Evolutionary conservation across 2,113 vertebrate species (phyloP).

Genomic region (Gopherus evgoodei): DNA sequence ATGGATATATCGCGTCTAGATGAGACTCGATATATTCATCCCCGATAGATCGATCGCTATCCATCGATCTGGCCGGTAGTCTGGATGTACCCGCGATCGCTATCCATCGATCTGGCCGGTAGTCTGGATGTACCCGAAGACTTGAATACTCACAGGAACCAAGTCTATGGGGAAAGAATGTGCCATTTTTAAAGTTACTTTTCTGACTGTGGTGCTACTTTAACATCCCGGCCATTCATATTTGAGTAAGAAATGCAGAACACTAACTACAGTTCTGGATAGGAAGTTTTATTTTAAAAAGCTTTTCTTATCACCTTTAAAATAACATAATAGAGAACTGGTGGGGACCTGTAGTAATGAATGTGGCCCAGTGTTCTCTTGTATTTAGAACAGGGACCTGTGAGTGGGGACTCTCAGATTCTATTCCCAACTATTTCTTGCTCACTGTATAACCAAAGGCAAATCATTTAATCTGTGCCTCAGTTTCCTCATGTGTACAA

Average conservation of each 20-base stretch:
- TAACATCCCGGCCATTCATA: constrained; percentile 37
- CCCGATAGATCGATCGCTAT: no score
- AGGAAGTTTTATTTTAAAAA: neutral
- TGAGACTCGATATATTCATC: no score
- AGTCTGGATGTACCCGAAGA: neutral
- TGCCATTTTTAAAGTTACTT: constrained; percentile 33
- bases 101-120: no score
- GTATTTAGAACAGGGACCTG: neutral
- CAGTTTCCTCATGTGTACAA: neutral
- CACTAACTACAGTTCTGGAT: neutral
- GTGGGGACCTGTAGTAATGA: neutral
- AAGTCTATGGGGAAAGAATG: constrained; percentile 33
- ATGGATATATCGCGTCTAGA: no score
- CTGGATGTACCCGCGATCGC: no score
- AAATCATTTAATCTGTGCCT: neutral
- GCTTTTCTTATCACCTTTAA: neutral
- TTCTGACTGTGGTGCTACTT: constrained; percentile 26
- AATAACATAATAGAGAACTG: neutral
- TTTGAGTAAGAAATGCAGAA: neutral
- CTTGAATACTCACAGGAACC: constrained; percentile 41
- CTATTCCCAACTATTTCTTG: neutral
- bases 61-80: no score
- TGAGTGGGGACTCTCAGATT: neutral
- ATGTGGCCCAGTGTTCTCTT: neutral
- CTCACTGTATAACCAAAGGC: neutral